Percentiles rank a stretch among this genome's conserved stretches.
Conservation (phyloP, 2,113 vertebrate genomes). For the Semicossyphus pulcher region DNA sequence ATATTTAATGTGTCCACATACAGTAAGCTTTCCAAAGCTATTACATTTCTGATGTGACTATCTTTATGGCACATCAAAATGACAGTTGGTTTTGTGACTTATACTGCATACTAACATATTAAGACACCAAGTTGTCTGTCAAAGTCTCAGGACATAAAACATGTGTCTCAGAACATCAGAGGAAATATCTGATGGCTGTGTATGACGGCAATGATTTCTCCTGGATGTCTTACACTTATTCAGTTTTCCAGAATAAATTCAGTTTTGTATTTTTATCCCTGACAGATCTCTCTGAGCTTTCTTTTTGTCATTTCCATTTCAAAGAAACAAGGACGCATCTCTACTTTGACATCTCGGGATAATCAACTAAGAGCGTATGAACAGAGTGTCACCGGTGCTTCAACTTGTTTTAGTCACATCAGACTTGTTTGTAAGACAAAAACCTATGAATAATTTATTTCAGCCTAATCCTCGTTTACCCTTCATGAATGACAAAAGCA, state of each 20-base stretch:
- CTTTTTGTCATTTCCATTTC: slow-evolving; percentile 58
- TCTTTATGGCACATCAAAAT: no score
- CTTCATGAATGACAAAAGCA: slow-evolving; percentile 62
- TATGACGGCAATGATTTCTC: slow-evolving; percentile 10
- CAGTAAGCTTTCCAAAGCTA: no score
- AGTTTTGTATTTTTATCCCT: slow-evolving; percentile 7
- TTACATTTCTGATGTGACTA: no score
- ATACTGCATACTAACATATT: no score
- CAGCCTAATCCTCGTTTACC: slow-evolving; percentile 65
- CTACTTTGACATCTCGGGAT: slow-evolving; percentile 47
- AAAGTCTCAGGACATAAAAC: not conserved
- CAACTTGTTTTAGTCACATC: slow-evolving; percentile 62
- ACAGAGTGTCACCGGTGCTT: slow-evolving; percentile 44
- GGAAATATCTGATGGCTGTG: slow-evolving; percentile 5
- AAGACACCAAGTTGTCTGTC: not conserved
- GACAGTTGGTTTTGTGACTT: no score
- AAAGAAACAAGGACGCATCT: slow-evolving; percentile 51
- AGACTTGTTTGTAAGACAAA: slow-evolving; percentile 63
- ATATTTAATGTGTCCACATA: no score
- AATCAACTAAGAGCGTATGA: slow-evolving; percentile 16
- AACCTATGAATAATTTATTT: slow-evolving; percentile 75
- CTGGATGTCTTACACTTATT: slow-evolving; percentile 8
- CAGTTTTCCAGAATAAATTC: slow-evolving; percentile 12
- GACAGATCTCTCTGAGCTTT: slow-evolving; percentile 34
- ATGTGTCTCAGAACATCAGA: slow-evolving; percentile 7